These are phyloP conservation scores for Cochlearius cochlearius DNA, from an alignment of 2,113 vertebrate genomes.

Conservation along the genomic window DNA sequence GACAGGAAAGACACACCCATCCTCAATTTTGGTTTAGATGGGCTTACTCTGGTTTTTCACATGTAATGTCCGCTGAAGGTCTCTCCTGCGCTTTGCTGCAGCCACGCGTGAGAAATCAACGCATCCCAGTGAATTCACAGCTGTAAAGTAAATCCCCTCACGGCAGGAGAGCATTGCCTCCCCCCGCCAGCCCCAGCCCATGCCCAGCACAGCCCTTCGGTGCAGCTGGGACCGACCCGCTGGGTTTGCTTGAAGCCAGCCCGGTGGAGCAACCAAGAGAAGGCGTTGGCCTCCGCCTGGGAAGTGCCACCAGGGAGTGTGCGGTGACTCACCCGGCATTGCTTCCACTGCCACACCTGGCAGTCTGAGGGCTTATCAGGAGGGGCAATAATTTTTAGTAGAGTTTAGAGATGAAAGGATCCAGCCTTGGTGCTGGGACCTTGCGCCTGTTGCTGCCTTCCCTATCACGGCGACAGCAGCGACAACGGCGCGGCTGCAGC, in stretches of 20 bases:
- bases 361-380: background rate
- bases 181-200: background rate
- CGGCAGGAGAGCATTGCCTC: accelerated
- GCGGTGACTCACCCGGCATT: background rate
- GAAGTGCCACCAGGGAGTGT: background rate
- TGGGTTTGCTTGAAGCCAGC: background rate
- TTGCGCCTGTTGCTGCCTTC: background rate
- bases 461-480: accelerated
- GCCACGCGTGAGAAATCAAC: background rate
- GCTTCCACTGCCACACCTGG: accelerated
- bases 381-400: background rate
- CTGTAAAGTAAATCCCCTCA: accelerated
- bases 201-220: background rate
- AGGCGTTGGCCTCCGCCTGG: accelerated
- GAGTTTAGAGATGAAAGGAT: background rate
- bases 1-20: background rate
- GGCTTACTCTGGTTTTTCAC: background rate
- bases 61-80: background rate
- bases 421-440: accelerated
- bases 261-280: background rate
- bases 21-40: background rate
- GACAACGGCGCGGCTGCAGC: background rate
- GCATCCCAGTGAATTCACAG: background rate
- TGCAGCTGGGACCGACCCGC: accelerated
- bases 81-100: background rate